Base-by-base conservation (phyloP, 2,888 invertebrate genomes). In the Andrena camellia region DNA sequence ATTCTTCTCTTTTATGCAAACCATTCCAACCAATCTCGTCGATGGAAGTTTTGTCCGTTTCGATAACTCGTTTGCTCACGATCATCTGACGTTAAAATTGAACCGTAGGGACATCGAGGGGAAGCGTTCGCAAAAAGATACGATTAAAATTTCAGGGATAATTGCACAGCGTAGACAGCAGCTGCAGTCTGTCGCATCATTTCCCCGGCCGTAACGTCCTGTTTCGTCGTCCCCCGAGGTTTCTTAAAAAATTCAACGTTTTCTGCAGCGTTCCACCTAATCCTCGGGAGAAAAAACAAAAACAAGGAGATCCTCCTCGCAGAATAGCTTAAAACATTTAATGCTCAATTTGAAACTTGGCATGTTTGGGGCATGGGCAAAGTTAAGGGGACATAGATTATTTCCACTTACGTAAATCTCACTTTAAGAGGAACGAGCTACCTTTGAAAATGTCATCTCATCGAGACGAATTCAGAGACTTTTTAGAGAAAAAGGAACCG, bases 1-100 rank as follows among this genome's bases (percentile, higher is more conserved):
- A 10, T 72, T 35, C 52, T 10, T 42, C 42, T 26, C 20, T 64
- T 35, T 26, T 29, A 31, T 26, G 48, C 8, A 35, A 57, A 77
- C 20, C 31, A 48, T 57, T 64, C 2, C 64, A 64, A 77, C 74
- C 35, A 62, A 26, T 0, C 8, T 6, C n/a, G 31, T 26, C n/a
- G 48, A 59, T 20, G 42, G 26, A 35, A 50, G 54, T 64, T 50
- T 20, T 10, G 63, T 57, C 54, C 63, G 23, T 64, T 74, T 74
- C 23, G 74, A 77, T 74, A 77, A 76, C 23, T 52, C 42, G 20
- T 17, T 35, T 20, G 31, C 10, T 6, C n/a, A 2, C 7, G 52
- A 57, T 66, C 33, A 23, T 54, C 23, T 31, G 33, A 31, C 31
- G 57, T 29, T 67, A 26, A 23, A 66, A 75, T 60, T 59, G 23